A percentile compares a stretch with the other conserved stretches of the same genome.
These are phyloP conservation scores for Nannoperca australis DNA, from an alignment of 2,797 vertebrate genomes.

Conservation along the genomic window DNA sequence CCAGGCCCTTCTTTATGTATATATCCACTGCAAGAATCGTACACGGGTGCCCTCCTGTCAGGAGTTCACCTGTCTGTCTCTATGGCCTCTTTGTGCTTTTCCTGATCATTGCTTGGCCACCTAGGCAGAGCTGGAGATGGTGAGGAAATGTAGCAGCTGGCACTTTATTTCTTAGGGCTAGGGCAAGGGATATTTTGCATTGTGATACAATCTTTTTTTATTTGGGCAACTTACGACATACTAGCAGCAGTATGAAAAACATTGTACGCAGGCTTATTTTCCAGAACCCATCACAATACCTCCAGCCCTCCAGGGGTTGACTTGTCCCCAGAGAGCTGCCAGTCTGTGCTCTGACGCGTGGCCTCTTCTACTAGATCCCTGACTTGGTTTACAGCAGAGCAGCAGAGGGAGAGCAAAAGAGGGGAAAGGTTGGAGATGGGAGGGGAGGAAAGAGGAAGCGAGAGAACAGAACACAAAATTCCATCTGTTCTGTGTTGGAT, in stretches of 20 bases:
- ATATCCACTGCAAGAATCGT: conserved; percentile 24
- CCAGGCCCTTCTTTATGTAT: conserved; percentile 3
- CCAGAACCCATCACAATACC: conserved; percentile 42
- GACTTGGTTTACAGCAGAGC: conserved; percentile 69
- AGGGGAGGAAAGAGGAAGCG: conserved; percentile 65
- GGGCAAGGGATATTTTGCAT: conserved; percentile 12
- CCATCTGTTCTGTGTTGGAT: conserved; percentile 86
- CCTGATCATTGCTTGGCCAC: conserved; percentile 30
- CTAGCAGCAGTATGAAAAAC: conserved; percentile 27
- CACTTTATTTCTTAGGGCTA: not conserved
- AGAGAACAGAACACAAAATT: conserved; percentile 81
- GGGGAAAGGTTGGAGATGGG: conserved; percentile 47
- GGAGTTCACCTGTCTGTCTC: not conserved
- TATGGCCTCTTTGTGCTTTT: conserved; percentile 23
- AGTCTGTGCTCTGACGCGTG: conserved; percentile 70
- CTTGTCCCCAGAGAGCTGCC: conserved; percentile 64
- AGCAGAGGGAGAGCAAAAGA: conserved; percentile 55
- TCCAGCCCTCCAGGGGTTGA: conserved; percentile 62
- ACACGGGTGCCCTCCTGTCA: conserved; percentile 3
- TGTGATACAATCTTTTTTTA: conserved; percentile 15
- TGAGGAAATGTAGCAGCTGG: not conserved
- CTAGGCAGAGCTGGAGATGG: not conserved
- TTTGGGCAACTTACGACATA: conserved; percentile 15
- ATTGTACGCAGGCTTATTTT: not conserved
- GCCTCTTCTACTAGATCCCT: conserved; percentile 67